Conservation (phyloP, 2,797 vertebrate genomes). For the Delichon dasypus region DNA sequence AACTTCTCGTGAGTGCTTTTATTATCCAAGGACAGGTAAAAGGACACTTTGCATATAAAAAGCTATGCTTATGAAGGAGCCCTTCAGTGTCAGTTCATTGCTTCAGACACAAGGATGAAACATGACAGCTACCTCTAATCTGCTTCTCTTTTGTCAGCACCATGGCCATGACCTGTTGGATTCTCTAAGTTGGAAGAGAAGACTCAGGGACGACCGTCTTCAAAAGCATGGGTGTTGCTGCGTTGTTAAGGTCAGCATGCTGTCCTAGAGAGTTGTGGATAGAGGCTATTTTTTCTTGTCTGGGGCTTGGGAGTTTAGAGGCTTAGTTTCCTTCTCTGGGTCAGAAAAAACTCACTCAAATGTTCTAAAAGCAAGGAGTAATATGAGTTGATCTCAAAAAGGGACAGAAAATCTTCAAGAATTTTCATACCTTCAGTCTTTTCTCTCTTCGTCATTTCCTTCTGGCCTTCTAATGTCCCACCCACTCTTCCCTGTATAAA, state of each 20-base stretch:
- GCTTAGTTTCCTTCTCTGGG: not conserved
- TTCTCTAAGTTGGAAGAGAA: not conserved
- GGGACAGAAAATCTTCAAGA: not conserved
- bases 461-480: not conserved
- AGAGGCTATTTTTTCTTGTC: not conserved
- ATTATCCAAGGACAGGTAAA: not conserved
- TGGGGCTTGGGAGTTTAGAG: not conserved
- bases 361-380: not conserved
- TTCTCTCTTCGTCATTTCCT: not conserved
- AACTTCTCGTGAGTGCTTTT: not conserved
- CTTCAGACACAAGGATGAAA: not conserved
- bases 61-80: not conserved
- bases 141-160: not conserved
- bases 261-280: not conserved
- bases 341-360: not conserved
- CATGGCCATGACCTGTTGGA: rapidly evolving
- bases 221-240: not conserved
- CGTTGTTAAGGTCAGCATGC: not conserved
- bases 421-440: not conserved
- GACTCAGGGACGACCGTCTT: not conserved
- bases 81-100: not conserved
- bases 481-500: not conserved
- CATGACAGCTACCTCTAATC: not conserved
- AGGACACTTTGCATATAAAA: not conserved
- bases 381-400: not conserved